These are phyloP conservation scores for Phragmatobia fuliginosa DNA, from an alignment of 2,888 invertebrate genomes.

Conservation along the genomic window DNA sequence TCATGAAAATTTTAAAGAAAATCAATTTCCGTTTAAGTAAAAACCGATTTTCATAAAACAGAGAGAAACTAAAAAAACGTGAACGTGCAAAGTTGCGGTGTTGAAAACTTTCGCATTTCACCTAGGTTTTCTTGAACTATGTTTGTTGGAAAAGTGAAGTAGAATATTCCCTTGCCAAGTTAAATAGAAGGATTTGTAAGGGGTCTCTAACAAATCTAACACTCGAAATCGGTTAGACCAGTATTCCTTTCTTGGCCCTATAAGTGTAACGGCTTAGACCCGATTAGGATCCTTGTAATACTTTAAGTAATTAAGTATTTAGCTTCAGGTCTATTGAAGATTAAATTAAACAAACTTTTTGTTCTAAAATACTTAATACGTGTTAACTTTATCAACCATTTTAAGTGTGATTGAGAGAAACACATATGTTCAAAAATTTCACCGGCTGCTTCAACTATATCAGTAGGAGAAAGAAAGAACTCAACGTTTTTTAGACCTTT, in stretches of 20 bases:
- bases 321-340: conserved; percentile 26
- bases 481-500: too few relatives aligned
- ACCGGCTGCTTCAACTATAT: too few relatives aligned
- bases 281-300: conserved; percentile 33
- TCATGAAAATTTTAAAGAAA: conserved; percentile 12
- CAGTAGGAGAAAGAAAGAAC: too few relatives aligned
- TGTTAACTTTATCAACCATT: neutral
- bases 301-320: conserved; percentile 43
- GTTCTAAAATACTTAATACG: neutral
- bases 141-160: conserved; percentile 20
- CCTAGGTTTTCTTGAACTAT: conserved; percentile 39
- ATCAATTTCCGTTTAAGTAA: conserved; percentile 17
- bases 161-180: conserved; percentile 1
- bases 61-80: conserved; percentile 19
- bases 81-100: conserved; percentile 14
- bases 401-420: neutral
- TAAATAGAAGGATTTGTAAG: conserved; percentile 21
- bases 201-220: conserved; percentile 20
- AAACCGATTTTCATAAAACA: conserved; percentile 22
- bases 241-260: conserved; percentile 25
- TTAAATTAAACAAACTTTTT: conserved; percentile 16
- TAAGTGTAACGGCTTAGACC: conserved; percentile 35
- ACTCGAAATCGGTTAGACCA: conserved; percentile 19
- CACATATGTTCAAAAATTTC: neutral
- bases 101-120: conserved; percentile 22